phyloP scores from a whole-genome alignment of 2,113 vertebrate species.

The Rhadina sibilatrix region DNA sequence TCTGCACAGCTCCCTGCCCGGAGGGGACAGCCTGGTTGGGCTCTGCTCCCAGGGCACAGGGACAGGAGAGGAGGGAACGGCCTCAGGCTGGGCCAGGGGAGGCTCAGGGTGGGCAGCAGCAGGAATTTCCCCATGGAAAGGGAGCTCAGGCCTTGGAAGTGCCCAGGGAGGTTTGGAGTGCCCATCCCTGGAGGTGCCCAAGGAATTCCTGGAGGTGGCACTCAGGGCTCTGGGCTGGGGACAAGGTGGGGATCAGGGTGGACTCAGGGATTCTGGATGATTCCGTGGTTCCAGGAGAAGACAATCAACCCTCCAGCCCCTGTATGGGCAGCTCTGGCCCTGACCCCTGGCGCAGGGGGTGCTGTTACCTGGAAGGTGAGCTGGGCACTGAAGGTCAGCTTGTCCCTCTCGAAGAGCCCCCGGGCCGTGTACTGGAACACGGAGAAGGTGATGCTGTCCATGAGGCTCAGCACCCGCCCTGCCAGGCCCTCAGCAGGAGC shows the following conservation, averaged over 20 bases:
- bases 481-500: constrained; percentile 74
- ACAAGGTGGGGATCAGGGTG: background rate
- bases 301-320: background rate
- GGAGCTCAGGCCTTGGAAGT: accelerated
- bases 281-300: background rate
- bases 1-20: background rate
- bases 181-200: background rate
- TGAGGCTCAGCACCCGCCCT: constrained; percentile 81
- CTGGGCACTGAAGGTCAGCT: constrained; percentile 89
- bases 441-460: constrained; percentile 90
- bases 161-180: background rate
- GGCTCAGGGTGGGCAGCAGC: accelerated
- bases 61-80: background rate
- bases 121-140: background rate
- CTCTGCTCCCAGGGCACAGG: background rate
- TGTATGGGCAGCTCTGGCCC: background rate
- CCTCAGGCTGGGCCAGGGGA: background rate
- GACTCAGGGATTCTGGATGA: accelerated
- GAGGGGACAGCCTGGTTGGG: background rate
- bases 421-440: constrained; percentile 90
- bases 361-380: constrained; percentile 89
- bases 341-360: background rate
- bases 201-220: background rate
- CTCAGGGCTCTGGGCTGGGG: background rate
- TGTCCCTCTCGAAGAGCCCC: constrained; percentile 92